Percentiles rank a stretch among this genome's conserved stretches.
These are phyloP conservation scores for Ictidomys tridecemlineatus DNA, from an alignment of 2,113 vertebrate species.

Conservation along the genomic window DNA sequence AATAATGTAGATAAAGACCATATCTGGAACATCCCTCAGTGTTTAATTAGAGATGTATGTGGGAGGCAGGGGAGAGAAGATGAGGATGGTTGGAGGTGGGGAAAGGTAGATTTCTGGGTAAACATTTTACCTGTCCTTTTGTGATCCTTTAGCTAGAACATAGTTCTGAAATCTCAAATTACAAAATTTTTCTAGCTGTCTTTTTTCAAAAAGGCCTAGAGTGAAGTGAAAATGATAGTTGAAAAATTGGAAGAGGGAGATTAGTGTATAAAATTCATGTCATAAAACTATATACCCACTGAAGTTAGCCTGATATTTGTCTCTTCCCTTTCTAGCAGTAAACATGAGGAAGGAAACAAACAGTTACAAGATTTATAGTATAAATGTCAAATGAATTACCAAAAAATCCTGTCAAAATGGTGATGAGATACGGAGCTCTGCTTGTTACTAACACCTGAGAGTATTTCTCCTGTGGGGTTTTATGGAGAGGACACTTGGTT, in stretches of 20 bases:
- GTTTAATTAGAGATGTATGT: constrained; percentile 15
- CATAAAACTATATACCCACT: not conserved
- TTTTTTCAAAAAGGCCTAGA: not conserved
- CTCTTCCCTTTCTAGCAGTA: not conserved
- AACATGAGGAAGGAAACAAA: not conserved
- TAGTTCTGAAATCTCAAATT: not conserved
- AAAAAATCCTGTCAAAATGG: not conserved
- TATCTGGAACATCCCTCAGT: not conserved
- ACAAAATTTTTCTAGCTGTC: not conserved
- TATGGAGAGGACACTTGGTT: not conserved
- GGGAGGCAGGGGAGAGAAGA: not conserved
- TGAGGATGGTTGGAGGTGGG: not conserved
- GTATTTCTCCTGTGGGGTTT: not conserved
- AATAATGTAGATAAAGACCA: not conserved
- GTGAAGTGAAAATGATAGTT: not conserved
- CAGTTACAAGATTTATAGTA: not conserved
- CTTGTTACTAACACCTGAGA: not conserved
- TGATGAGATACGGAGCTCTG: not conserved
- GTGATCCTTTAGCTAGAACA: not conserved
- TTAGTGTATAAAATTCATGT: not conserved
- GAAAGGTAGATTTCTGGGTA: not conserved
- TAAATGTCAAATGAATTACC: not conserved
- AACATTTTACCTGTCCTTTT: constrained; percentile 7
- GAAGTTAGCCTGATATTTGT: not conserved
- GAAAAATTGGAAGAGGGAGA: not conserved